Evolutionary conservation across 2,797 vertebrate genomes (phyloP).

Genomic region (Echiichthys vipera): DNA sequence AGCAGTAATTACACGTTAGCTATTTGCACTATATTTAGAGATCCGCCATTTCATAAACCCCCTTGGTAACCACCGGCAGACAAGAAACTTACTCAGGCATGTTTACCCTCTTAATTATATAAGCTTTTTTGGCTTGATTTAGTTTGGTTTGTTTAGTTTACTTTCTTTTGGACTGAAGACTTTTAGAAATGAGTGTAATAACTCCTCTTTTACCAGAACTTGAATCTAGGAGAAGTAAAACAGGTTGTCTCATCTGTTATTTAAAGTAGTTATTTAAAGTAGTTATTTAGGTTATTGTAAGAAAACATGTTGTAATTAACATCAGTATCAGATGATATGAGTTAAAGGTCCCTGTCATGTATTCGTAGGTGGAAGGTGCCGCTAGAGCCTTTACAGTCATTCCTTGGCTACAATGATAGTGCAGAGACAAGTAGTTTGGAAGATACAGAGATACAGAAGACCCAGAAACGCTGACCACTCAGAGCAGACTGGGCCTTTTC

Average conservation of each 20-base stretch:
- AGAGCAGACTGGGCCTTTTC: no score
- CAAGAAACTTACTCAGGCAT: slow-evolving; percentile 67
- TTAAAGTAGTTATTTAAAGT: no score
- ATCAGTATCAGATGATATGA: background rate
- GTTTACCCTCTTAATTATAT: slow-evolving; percentile 76
- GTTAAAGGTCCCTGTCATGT: background rate
- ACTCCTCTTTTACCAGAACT: background rate
- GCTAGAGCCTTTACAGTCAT: no score
- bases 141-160: no score
- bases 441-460: no score
- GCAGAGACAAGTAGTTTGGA: no score
- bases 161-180: slow-evolving; percentile 40
- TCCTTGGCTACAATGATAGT: no score
- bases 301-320: background rate
- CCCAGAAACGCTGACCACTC: no score
- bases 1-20: slow-evolving; percentile 82
- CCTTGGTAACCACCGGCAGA: slow-evolving; percentile 60
- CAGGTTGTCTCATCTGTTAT: background rate
- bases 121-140: slow-evolving; percentile 65
- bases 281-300: background rate
- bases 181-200: slow-evolving; percentile 25
- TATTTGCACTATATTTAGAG: slow-evolving; percentile 81
- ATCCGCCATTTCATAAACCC: slow-evolving; percentile 72
- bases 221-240: background rate
- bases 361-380: no score